Conservation (phyloP, 2,797 vertebrate species). For the Iguana delicatissima region DNA sequence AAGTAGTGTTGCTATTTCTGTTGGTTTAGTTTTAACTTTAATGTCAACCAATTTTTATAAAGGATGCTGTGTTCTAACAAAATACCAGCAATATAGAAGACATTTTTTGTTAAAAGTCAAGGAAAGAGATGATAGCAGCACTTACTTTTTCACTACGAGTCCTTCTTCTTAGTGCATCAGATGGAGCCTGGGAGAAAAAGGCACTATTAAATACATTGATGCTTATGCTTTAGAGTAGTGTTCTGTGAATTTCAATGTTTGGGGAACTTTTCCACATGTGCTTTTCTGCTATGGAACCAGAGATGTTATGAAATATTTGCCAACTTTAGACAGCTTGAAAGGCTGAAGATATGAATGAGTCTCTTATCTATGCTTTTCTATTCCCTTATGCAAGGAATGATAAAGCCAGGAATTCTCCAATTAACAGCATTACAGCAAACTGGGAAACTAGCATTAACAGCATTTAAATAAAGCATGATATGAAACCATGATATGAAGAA, state of each 20-base stretch:
- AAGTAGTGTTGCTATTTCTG: background rate
- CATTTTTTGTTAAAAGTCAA: background rate
- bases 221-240: background rate
- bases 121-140: background rate
- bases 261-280: background rate
- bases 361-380: background rate
- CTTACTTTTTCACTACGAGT: slow-evolving; percentile 64
- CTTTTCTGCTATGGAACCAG: background rate
- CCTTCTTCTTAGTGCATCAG: slow-evolving; percentile 52
- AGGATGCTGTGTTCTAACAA: background rate
- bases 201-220: background rate
- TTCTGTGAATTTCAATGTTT: background rate
- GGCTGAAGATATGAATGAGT: background rate
- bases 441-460: too few species aligned
- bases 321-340: background rate
- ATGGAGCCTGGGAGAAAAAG: slow-evolving; percentile 54
- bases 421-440: background rate
- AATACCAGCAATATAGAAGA: background rate
- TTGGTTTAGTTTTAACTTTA: background rate
- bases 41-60: background rate
- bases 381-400: background rate
- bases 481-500: too few species aligned
- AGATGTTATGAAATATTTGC: background rate
- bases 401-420: background rate
- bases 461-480: too few species aligned